Base-by-base conservation (phyloP, 2,113 vertebrate species). In the Limnothrissa miodon region DNA sequence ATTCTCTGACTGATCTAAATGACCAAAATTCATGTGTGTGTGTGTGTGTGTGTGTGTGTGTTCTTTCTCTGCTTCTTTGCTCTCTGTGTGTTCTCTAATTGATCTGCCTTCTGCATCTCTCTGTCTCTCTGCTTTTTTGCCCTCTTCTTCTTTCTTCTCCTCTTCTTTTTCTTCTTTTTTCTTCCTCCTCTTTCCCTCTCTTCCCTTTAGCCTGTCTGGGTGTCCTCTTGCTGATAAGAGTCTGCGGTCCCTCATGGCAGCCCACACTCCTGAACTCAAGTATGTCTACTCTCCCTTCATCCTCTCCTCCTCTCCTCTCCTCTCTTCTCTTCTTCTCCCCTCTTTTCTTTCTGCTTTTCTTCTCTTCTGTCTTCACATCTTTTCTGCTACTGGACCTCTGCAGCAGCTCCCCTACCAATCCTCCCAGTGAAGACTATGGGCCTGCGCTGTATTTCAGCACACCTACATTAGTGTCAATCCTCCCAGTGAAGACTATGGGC, bases 211-310 rank as follows among this genome's bases (percentile, higher is more conserved):
- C 96, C 96, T 99, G 92, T 99, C 97, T 99, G 98, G 98, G 96
- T 99, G 98, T 96, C 98, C 98, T 97, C 97, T 99, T 95, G 98
- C 98, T 97, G 98, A 99, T 97, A 99, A 99, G 96, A 99, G 98
- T 95, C 97, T 99, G 94, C 97, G 98, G 95, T 99, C 98, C 95
- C 97, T 99, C 95, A 99, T 99, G 98, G 98, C 98, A 95, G 97
- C 98, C 93, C 97, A 99, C 94, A 97, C 98, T 95, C 96, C 98
- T 95, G 98, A 99, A 95, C 98, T 99, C 96, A 99, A 99, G 98
- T 99, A 99, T 96, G 98, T 99, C 93, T 97, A 96, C 93, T 92
- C 94, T 96, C 88, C 91, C 51, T 66, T 66, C 48, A 45, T 83
- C 13, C 21, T 33, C 45, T 78, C 19, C 66, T 79, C 33, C 15